Evolutionary conservation across 2,888 invertebrate species (phyloP), one percentile per base, ranked within the genome.

Genomic region (Philaethria dido): DNA sequence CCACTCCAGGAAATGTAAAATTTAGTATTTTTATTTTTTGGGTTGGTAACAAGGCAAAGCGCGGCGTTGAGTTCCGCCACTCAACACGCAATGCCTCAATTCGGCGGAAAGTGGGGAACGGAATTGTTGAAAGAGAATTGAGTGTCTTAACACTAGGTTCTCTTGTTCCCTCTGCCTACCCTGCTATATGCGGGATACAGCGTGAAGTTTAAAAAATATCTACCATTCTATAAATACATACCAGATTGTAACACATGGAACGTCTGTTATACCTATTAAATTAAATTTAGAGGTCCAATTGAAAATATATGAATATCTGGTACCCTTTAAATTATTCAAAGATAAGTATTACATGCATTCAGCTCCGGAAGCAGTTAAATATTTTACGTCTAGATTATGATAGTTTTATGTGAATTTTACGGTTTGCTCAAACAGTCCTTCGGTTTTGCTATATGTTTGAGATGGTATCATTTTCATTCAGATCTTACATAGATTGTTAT

Each of bases 331-430:
- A 42, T 57, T 42, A 57, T 57, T 20, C 8, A 57, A 6, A 39
- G 22, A n/a, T 52, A 52, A 57, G 20, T 39, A n/a, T n/a, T 22
- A 39, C 14, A 39, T n/a, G 55, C 20, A 22, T 39, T 14, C n/a
- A 20, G 4, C 8, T 39, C 36, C 20, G 20, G 14, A 39, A 57
- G 20, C 36, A 14, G 36, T 57, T 20, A 39, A 39, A 57, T 36
- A 57, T 57, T 55, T 22, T 57, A 57, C 20, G 18, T n/a, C 14
- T 16, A 57, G 20, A 39, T 57, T 39, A 3, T 57, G 39, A 39
- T 57, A 57, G 36, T 42, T 57, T 57, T 22, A 57, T 14, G 42
- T 14, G n/a, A 11, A 16, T 52, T 52, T 29, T 52, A 52, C 52
- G 52, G 5, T 52, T 18, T 11, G 11, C 29, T 52, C 29, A 0